Evolutionary conservation across 92 coral and sea anemone genomes (phyloP).

Genomic region (Heteractis magnifica): DNA sequence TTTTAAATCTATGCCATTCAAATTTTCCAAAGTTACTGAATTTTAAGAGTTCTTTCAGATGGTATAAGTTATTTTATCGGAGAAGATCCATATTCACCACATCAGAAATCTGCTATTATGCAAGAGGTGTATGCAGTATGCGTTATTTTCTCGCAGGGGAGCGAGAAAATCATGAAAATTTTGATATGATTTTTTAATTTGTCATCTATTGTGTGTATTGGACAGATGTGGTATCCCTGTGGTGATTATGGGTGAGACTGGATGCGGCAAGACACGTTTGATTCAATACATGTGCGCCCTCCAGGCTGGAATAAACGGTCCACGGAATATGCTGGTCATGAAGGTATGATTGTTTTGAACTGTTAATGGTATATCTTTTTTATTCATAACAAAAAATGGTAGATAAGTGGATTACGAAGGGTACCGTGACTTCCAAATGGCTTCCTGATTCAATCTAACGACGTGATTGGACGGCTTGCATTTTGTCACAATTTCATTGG

Average conservation of each 20-base stretch:
- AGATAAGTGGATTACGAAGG: background rate
- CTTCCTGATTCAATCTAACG: no score
- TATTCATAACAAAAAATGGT: background rate
- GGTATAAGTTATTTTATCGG: no score
- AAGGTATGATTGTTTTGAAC: conserved; percentile 50
- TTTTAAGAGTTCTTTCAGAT: no score
- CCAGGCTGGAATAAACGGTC: conserved; percentile 61
- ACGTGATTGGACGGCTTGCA: no score
- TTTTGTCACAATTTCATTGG: no score
- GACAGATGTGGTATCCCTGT: conserved; percentile 81
- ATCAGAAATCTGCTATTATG: no score
- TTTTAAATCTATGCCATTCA: no score
- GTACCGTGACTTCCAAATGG: background rate
- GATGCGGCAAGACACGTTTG: conserved; percentile 85
- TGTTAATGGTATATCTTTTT: background rate
- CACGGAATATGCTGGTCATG: conserved; percentile 73
- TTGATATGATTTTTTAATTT: background rate
- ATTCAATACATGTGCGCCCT: conserved; percentile 82
- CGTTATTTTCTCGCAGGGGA: no score
- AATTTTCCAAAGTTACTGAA: no score
- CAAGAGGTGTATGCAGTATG: no score
- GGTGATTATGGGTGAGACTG: conserved; percentile 88
- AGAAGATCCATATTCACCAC: no score
- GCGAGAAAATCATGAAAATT: no score
- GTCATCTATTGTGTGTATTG: background rate